Percentiles rank a stretch among this genome's conserved stretches.
These are phyloP conservation scores for Cryptocephalus moraei DNA, from an alignment of 2,888 invertebrate species.

Conservation along the genomic window DNA sequence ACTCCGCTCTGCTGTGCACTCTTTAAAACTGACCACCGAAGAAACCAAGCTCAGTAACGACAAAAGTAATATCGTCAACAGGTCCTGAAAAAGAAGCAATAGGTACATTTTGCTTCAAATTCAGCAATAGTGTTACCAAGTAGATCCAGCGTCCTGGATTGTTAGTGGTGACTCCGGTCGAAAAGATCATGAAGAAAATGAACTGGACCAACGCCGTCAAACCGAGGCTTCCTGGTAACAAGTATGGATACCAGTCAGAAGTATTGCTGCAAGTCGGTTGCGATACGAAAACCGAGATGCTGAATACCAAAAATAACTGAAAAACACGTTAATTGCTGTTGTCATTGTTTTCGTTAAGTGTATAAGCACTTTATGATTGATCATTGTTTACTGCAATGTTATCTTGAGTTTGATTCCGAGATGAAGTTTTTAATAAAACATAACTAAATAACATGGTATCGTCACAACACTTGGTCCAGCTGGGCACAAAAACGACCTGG, in stretches of 20 bases:
- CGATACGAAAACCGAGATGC: too few relatives aligned
- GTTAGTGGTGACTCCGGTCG: slow-evolving; percentile 12
- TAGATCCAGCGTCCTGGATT: slow-evolving; percentile 18
- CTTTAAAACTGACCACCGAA: background rate
- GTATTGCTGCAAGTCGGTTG: slow-evolving; percentile 1
- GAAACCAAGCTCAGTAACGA: background rate
- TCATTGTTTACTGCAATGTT: too few relatives aligned
- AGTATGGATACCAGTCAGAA: slow-evolving; percentile 11
- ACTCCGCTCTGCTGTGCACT: background rate
- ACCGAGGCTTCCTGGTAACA: slow-evolving; percentile 9
- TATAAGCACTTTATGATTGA: too few relatives aligned
- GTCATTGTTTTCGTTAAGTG: too few relatives aligned
- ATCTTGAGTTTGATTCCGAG: too few relatives aligned
- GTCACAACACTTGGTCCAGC: too few relatives aligned
- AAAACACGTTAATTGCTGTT: too few relatives aligned
- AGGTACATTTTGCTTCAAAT: background rate
- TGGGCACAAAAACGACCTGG: too few relatives aligned
- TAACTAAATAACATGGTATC: too few relatives aligned
- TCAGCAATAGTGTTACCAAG: slow-evolving; percentile 7
- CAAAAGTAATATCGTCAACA: background rate
- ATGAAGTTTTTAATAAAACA: too few relatives aligned
- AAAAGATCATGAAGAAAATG: slow-evolving; percentile 13
- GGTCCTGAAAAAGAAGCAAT: background rate
- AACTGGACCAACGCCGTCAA: slow-evolving; percentile 11
- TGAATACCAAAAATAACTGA: too few relatives aligned